These are phyloP conservation scores for Eupeodes luniger DNA, from an alignment of 2,888 invertebrate genomes.

Conservation along the genomic window DNA sequence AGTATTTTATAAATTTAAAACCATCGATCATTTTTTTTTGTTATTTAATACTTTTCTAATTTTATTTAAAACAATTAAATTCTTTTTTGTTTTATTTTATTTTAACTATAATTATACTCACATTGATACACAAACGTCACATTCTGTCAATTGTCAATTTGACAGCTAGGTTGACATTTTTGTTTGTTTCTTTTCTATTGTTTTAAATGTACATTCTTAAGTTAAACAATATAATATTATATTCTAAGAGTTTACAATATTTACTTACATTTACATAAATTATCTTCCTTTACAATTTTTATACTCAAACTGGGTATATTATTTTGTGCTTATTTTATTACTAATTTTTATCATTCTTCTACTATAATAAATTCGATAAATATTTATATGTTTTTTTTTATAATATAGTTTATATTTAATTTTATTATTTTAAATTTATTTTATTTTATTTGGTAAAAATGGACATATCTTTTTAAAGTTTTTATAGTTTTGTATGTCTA, in stretches of 20 bases:
- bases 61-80: conserved; percentile 68
- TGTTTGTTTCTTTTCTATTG: not conserved
- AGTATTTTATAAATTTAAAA: not conserved
- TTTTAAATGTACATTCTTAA: conserved; percentile 59
- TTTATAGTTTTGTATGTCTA: conserved; percentile 9
- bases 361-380: conserved; percentile 75
- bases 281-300: conserved; percentile 42
- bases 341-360: conserved; percentile 42
- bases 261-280: conserved; percentile 34
- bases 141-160: conserved; percentile 47
- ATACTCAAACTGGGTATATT: conserved; percentile 57
- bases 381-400: conserved; percentile 42
- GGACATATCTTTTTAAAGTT: conserved; percentile 59
- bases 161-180: conserved; percentile 24
- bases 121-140: conserved; percentile 51
- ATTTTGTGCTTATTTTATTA: conserved; percentile 49
- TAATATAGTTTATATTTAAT: not conserved
- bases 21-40: not conserved
- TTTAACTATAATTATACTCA: conserved; percentile 31
- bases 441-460: conserved; percentile 72
- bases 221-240: not conserved
- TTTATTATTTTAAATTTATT: conserved; percentile 22
- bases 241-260: conserved; percentile 46
- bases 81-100: conserved; percentile 39
- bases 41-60: conserved; percentile 69